These are phyloP conservation scores for Drosophila biarmipes DNA, from an alignment of 1,140 invertebrate genomes.

Conservation along the genomic window DNA sequence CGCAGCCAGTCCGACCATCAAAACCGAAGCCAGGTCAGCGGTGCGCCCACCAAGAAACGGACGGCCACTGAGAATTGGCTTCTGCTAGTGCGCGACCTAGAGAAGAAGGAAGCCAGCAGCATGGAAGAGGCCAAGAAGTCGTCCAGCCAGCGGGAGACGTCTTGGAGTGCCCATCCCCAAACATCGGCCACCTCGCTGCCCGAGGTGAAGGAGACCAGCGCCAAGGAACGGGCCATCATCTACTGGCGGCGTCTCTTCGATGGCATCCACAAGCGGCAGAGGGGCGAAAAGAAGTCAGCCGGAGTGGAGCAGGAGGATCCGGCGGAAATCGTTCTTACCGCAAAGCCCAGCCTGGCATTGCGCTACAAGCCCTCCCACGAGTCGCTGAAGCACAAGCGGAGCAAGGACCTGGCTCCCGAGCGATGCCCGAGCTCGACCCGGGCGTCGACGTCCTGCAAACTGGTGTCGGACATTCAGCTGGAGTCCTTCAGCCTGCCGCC, in stretches of 20 bases:
- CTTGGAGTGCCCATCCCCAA: background rate
- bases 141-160: background rate
- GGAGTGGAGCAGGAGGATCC: background rate
- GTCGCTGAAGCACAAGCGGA: slow-evolving; percentile 50
- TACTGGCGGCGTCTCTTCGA: slow-evolving; percentile 44
- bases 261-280: background rate
- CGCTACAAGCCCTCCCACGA: slow-evolving; percentile 66
- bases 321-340: slow-evolving; percentile 6
- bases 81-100: slow-evolving; percentile 4
- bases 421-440: slow-evolving; percentile 6
- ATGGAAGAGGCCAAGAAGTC: background rate
- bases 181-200: slow-evolving; percentile 33
- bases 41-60: background rate
- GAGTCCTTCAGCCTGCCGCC: slow-evolving; percentile 61
- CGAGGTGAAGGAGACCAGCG: slow-evolving; percentile 15
- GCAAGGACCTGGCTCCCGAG: slow-evolving; percentile 23
- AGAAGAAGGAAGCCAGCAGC: background rate
- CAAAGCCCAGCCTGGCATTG: slow-evolving; percentile 39
- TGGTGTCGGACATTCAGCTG: slow-evolving; percentile 34
- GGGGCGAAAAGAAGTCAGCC: background rate
- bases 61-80: slow-evolving; percentile 11
- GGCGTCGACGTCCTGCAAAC: background rate
- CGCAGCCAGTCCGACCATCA: slow-evolving; percentile 5
- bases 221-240: slow-evolving; percentile 13
- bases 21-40: slow-evolving; percentile 1